These are phyloP conservation scores for Exocentrus adspersus DNA, from an alignment of 2,888 invertebrate genomes.

Conservation along the genomic window DNA sequence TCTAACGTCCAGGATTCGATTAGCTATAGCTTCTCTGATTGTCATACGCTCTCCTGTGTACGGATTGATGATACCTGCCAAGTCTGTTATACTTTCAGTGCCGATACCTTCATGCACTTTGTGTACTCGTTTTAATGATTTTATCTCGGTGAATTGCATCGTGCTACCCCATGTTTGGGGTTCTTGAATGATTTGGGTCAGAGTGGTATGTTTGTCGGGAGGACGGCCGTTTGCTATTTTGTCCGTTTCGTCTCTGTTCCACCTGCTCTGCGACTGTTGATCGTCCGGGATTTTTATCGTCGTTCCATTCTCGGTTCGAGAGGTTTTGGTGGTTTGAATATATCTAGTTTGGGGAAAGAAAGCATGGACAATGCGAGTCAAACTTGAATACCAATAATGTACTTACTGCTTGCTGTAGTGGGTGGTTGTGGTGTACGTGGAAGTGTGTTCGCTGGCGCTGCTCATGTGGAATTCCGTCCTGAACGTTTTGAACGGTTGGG, in stretches of 20 bases:
- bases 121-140: slow-evolving; percentile 79
- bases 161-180: slow-evolving; percentile 66
- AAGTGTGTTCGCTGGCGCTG: slow-evolving; percentile 71
- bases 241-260: slow-evolving; percentile 53
- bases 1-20: slow-evolving; percentile 88
- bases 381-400: slow-evolving; percentile 32
- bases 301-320: slow-evolving; percentile 58
- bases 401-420: slow-evolving; percentile 75
- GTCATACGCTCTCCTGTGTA: slow-evolving; percentile 88
- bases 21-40: slow-evolving; percentile 90
- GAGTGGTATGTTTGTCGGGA: slow-evolving; percentile 66
- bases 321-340: slow-evolving; percentile 50
- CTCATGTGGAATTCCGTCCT: slow-evolving; percentile 83
- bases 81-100: slow-evolving; percentile 77
- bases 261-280: slow-evolving; percentile 38
- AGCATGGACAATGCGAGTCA: no score
- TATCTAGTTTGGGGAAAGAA: slow-evolving; percentile 45
- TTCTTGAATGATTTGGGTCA: slow-evolving; percentile 66
- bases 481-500: slow-evolving; percentile 79
- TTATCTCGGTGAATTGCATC: slow-evolving; percentile 77
- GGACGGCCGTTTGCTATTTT: slow-evolving; percentile 59
- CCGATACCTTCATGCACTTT: slow-evolving; percentile 76
- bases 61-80: slow-evolving; percentile 85
- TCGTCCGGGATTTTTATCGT: slow-evolving; percentile 55
- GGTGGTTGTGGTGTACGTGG: slow-evolving; percentile 71